Conservation (phyloP, 2,797 vertebrate species). For the Epinephelus awoara region DNA sequence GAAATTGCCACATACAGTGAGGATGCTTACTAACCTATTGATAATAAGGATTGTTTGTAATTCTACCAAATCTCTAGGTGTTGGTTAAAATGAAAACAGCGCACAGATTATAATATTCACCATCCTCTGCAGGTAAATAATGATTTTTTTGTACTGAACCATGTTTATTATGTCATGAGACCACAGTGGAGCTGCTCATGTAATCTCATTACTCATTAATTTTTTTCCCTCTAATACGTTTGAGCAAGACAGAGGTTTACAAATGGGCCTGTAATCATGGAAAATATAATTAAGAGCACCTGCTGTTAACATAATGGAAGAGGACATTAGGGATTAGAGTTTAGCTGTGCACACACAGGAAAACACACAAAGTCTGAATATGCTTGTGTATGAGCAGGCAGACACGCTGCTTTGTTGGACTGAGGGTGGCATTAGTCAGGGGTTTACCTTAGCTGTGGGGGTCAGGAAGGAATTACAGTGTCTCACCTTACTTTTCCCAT, state of each 20-base stretch:
- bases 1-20: not conserved
- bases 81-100: not conserved
- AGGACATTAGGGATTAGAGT: constrained; percentile 47
- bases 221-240: constrained; percentile 57
- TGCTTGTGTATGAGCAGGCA: not conserved
- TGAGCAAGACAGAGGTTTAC: constrained; percentile 50
- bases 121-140: constrained; percentile 18
- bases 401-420: not conserved
- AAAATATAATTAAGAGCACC: constrained; percentile 71
- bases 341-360: constrained; percentile 24
- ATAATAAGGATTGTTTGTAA: not conserved
- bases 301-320: constrained; percentile 57
- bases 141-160: not conserved
- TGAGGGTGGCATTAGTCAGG: constrained; percentile 9
- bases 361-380: constrained; percentile 30
- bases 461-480: constrained; percentile 11
- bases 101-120: constrained; percentile 5
- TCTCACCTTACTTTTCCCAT: constrained; percentile 13
- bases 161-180: constrained; percentile 38
- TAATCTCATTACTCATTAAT: constrained; percentile 67
- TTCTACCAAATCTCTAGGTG: not conserved
- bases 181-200: constrained; percentile 48
- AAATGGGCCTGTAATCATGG: constrained; percentile 59
- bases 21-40: not conserved
- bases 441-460: constrained; percentile 1